phyloP scores from a whole-genome alignment of 2,888 invertebrate species.

The Drosophila ochracea region DNA sequence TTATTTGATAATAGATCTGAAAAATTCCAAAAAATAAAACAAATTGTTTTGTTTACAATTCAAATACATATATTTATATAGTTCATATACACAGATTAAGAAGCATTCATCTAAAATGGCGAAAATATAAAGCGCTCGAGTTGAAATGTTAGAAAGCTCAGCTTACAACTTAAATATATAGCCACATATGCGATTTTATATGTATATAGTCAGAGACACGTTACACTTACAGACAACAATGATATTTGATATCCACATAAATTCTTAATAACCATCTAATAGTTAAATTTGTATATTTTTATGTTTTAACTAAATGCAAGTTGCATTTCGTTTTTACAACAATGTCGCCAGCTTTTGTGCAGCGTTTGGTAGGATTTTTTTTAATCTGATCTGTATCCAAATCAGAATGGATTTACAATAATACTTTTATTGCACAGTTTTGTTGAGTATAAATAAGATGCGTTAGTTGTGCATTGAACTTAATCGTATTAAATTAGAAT shows the following conservation, averaged over 20 bases:
- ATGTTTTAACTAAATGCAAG: constrained; percentile 21
- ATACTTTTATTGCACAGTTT: constrained; percentile 1
- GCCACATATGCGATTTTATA: background rate
- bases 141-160: constrained; percentile 70
- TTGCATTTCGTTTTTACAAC: constrained; percentile 17
- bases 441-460: background rate
- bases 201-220: constrained; percentile 45
- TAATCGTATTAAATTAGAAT: background rate
- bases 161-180: constrained; percentile 59
- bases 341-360: constrained; percentile 11
- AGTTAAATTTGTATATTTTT: constrained; percentile 27
- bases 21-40: background rate
- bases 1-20: background rate
- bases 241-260: constrained; percentile 80
- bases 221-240: constrained; percentile 76
- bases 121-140: constrained; percentile 43
- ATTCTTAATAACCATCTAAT: constrained; percentile 63
- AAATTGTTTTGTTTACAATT: constrained; percentile 11
- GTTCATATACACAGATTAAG: constrained; percentile 46
- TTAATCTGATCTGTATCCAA: background rate
- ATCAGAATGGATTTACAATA: constrained; percentile 2
- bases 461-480: background rate
- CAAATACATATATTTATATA: constrained; percentile 28
- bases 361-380: constrained; percentile 18
- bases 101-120: constrained; percentile 49